Percentiles rank a stretch among this genome's conserved stretches.
phyloP scores from a whole-genome alignment of 30 jellyfish, hydroid and myxozoan genomes.

The Chironex yamaguchii region DNA sequence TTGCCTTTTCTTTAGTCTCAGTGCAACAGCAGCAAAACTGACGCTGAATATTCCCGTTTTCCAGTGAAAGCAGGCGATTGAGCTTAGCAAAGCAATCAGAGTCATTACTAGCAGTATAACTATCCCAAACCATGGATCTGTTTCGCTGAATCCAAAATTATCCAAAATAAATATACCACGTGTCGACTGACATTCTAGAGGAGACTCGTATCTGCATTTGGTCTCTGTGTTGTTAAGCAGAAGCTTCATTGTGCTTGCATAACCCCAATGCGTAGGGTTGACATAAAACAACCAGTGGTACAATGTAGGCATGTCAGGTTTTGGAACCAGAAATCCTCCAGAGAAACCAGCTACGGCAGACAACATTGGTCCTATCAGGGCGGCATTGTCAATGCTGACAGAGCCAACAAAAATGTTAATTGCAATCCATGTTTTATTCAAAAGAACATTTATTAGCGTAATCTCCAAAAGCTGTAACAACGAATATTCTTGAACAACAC shows the following conservation, averaged over 20 bases:
- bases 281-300: constrained; percentile 89
- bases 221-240: constrained; percentile 61
- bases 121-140: constrained; percentile 66
- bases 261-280: constrained; percentile 98
- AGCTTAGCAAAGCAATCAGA: neutral
- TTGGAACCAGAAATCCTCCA: constrained; percentile 94
- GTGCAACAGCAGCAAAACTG: neutral
- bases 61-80: neutral
- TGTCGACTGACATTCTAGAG: constrained; percentile 71
- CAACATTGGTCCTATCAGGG: constrained; percentile 83
- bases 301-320: constrained; percentile 88
- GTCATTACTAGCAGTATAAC: constrained; percentile 59
- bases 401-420: constrained; percentile 67
- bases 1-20: neutral
- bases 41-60: neutral
- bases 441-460: constrained; percentile 82
- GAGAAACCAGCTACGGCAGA: constrained; percentile 96
- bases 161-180: constrained; percentile 69
- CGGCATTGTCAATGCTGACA: constrained; percentile 64
- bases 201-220: constrained; percentile 64
- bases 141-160: constrained; percentile 75
- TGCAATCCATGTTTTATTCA: constrained; percentile 90
- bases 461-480: constrained; percentile 69
- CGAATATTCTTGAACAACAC: constrained; percentile 68
- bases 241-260: constrained; percentile 69